Base-by-base conservation (phyloP, 2,888 invertebrate species). In the Zygothrica quintamaculata region DNA sequence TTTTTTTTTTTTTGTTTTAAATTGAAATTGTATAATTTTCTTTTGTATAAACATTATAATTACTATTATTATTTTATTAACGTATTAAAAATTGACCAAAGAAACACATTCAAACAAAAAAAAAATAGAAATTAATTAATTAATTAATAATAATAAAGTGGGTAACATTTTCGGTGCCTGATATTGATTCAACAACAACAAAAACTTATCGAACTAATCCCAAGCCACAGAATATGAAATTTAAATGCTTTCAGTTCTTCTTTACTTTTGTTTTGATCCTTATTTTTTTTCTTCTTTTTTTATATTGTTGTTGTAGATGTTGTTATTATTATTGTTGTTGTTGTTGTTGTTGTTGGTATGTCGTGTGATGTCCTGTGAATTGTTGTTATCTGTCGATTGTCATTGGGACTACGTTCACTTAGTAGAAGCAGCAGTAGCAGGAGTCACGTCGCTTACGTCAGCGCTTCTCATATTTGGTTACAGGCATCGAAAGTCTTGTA, bases 401-500 rank as follows among this genome's bases (percentile, higher is more conserved):
- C 5, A 2, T 29, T 9, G n/a, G 4, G 5, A 26, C 8, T 8
- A 8, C 8, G 5, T 26, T 26, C 29, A 29, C 53, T 64, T 46
- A 15, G 48, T 22, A 61, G 51, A 57, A 47, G 40, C 48, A 73
- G 62, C 82, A 79, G 64, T 82, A 82, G 44, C 78, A 61, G 55
- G 74, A 67, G 48, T 70, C 66, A 33, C 64, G 76, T 31, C 67
- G 67, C 50, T 67, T 80, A 64, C 74, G 74, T 90, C 86, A 90
- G 88, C 90, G 89, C 66, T 88, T 87, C 58, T 90, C 90, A 50
- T 82, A 80, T 89, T 92, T 92, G 66, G 89, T 91, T 48, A 92
- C 69, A 13, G 92, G 91, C 72, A 92, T 77, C 31, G 92, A 92
- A 16, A 92, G 87, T 51, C 92, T 90, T 64, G 92, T 92, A 52